Conservation (phyloP, 2,888 invertebrate genomes). For the Drosophila nigricruria region DNA sequence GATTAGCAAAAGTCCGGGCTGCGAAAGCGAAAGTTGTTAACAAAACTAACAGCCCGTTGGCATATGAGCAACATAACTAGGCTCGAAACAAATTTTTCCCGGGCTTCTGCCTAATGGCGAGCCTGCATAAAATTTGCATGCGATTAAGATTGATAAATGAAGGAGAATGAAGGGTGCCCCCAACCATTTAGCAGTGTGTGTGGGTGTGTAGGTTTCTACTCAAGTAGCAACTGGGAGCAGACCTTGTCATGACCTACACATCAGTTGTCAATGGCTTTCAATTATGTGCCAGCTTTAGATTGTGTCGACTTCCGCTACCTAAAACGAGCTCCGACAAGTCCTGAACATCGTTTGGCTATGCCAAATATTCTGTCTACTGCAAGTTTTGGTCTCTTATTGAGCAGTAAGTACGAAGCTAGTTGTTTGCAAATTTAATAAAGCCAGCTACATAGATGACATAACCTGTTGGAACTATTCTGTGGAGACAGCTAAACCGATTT, state of each 20-base stretch:
- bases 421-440: conserved; percentile 67
- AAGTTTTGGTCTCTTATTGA: conserved; percentile 23
- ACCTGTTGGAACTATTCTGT: conserved; percentile 9
- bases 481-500: conserved; percentile 72
- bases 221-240: conserved; percentile 10
- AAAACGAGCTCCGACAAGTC: not conserved
- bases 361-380: not conserved
- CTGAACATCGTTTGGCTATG: not conserved
- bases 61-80: conserved; percentile 53
- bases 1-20: conserved; percentile 59
- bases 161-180: not conserved
- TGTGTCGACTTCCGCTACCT: conserved; percentile 15
- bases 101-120: conserved; percentile 49
- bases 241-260: conserved; percentile 39
- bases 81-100: conserved; percentile 56
- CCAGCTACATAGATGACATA: conserved; percentile 12
- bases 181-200: not conserved
- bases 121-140: conserved; percentile 77
- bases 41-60: conserved; percentile 64
- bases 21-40: conserved; percentile 66
- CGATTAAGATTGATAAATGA: conserved; percentile 76
- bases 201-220: not conserved
- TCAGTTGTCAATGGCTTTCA: conserved; percentile 51
- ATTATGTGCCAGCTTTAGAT: conserved; percentile 44
- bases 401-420: conserved; percentile 51